Evolutionary conservation across 2,888 invertebrate genomes (phyloP).

Genomic region (Hirudinaria manillensis): DNA sequence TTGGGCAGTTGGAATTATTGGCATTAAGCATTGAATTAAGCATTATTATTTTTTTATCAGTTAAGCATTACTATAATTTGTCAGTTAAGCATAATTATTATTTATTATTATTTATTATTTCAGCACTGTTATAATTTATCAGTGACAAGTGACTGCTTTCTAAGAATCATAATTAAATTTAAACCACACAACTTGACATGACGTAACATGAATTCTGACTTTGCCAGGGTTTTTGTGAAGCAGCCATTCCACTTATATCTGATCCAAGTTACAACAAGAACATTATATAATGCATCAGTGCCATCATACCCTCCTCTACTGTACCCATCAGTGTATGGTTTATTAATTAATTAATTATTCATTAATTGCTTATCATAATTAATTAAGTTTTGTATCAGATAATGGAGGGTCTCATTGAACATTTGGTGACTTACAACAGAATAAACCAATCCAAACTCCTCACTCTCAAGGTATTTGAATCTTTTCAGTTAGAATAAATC

Average conservation of each 20-base stretch:
- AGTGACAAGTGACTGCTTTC: no score
- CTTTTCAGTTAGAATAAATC: not conserved
- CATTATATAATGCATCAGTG: conserved; percentile 48
- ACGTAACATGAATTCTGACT: no score
- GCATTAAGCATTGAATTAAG: no score
- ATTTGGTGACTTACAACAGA: conserved; percentile 33
- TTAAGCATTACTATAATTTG: no score
- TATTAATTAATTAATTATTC: not conserved
- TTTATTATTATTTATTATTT: no score
- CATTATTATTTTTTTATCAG: no score
- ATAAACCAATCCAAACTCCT: conserved; percentile 33
- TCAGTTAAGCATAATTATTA: no score
- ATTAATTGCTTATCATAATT: not conserved
- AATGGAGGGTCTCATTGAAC: conserved; percentile 40
- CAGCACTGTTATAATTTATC: no score
- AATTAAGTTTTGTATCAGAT: conserved; percentile 6
- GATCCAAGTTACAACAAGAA: conserved; percentile 51
- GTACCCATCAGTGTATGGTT: conserved; percentile 46
- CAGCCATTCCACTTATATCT: conserved; percentile 42
- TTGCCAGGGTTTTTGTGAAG: conserved; percentile 36
- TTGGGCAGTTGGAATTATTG: no score
- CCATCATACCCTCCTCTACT: conserved; percentile 49
- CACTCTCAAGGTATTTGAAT: conserved; percentile 24
- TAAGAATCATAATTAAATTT: no score
- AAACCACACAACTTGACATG: no score